Base-by-base conservation (phyloP, 2,113 vertebrate species). In the Electrona antarctica region DNA sequence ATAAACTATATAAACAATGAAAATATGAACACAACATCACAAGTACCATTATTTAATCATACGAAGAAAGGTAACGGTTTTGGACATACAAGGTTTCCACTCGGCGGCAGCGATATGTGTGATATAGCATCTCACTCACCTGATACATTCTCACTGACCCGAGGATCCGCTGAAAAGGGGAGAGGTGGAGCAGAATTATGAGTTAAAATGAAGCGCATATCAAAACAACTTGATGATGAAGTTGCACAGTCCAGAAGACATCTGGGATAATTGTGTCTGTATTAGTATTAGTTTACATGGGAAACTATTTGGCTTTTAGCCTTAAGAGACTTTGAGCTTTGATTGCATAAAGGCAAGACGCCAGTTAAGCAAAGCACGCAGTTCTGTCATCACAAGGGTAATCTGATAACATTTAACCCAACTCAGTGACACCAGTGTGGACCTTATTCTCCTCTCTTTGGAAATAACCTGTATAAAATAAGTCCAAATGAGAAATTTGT, bases 91-190 rank as follows among this genome's bases (percentile, higher is more conserved):
- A 59, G 4, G 28, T 45, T 21, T 28, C n/a, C 0, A 73, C 47
- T 83, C 79, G 81, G 74, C 47, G 62, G 74, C 48, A 61, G 0
- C 9, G 66, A 58, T 8, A 73, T 54, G 9, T 21, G 72, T 11
- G 6, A 47, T n/a, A 6, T 15, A 9, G 10, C 1, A 52, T 0
- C 1, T 48, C 54, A 83, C 91, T 95, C 88, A 99, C 98, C 95
- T 92, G 95, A 94, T 82, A 95, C 92, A 7, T 95, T 87, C 85
- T 99, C 96, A 0, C 94, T 98, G 77, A 99, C 95, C 86, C 96
- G 93, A 56, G 97, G 98, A 89, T 99, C 97, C 77, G 97, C 98
- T 99, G 73, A 58, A 86, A 66, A 85, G 68, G 28, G 68, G 71
- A 89, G 49, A n/a, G 51, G 7, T 4, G 46, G 41, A 14, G 21